Conservation (phyloP, 2,797 vertebrate species). For the Sebastes steindachneri region DNA sequence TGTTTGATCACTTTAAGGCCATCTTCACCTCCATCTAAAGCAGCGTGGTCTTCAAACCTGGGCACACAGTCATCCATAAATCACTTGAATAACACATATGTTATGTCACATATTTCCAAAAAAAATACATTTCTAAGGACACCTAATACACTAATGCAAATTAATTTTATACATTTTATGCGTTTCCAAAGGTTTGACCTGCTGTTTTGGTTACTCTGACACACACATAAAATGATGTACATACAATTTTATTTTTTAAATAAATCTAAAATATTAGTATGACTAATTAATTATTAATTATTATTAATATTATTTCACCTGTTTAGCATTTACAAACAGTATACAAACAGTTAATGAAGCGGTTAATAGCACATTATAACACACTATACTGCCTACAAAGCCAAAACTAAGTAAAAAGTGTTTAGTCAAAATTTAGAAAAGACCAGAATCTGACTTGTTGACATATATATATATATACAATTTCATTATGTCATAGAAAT, state of each 20-base stretch:
- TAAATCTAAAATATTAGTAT: background rate
- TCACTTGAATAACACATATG: background rate
- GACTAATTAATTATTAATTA: too few relatives aligned
- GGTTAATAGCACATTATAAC: background rate
- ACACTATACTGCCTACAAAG: background rate
- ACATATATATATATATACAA: background rate
- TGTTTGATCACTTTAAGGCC: constrained; percentile 89
- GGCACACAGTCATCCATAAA: background rate
- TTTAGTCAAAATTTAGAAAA: background rate
- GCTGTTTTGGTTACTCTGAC: background rate
- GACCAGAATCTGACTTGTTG: background rate
- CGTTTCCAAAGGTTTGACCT: background rate
- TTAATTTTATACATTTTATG: background rate
- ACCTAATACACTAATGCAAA: background rate
- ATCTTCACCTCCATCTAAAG: constrained; percentile 91
- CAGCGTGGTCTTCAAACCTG: constrained; percentile 92
- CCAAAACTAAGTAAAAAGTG: background rate
- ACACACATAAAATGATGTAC: background rate
- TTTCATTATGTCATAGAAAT: background rate
- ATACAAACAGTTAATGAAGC: background rate
- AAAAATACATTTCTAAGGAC: background rate
- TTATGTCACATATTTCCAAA: background rate
- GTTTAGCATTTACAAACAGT: background rate
- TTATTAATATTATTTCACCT: background rate
- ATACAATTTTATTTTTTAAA: background rate